Evolutionary conservation across 53 echinoderm and acorn worm genomes (phyloP).

Genomic region (Apostichopus leukothele): DNA sequence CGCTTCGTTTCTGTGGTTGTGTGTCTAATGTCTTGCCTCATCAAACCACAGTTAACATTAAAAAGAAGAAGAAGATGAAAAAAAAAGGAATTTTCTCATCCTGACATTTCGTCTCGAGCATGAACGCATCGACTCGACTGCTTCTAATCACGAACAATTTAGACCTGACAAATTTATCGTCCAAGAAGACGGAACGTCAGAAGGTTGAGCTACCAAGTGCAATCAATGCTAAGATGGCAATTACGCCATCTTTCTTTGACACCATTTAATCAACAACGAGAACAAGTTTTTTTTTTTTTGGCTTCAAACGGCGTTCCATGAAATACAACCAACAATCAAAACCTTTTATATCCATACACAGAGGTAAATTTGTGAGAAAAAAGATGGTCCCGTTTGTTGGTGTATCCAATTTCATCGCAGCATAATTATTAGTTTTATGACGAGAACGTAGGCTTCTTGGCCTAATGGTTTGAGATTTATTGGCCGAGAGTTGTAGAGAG

Average conservation of each 20-base stretch:
- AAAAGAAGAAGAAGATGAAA: too few relatives aligned
- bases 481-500: slow-evolving; percentile 37
- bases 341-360: neutral
- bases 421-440: slow-evolving; percentile 45
- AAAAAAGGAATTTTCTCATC: too few relatives aligned
- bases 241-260: slow-evolving; percentile 29
- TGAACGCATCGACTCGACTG: too few relatives aligned
- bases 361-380: neutral
- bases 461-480: slow-evolving; percentile 42
- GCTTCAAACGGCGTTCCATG: neutral
- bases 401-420: slow-evolving; percentile 36
- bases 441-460: slow-evolving; percentile 31
- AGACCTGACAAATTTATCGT: neutral
- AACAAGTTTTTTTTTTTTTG: neutral
- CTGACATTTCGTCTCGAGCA: too few relatives aligned
- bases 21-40: too few relatives aligned
- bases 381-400: slow-evolving; percentile 19
- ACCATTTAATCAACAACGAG: slow-evolving; percentile 35
- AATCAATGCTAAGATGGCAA: neutral
- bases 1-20: too few relatives aligned
- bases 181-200: neutral
- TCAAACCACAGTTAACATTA: too few relatives aligned
- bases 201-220: neutral
- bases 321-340: neutral
- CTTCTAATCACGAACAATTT: too few relatives aligned